Conservation (phyloP, 1,140 invertebrate genomes). For the Idris sp. region DNA sequence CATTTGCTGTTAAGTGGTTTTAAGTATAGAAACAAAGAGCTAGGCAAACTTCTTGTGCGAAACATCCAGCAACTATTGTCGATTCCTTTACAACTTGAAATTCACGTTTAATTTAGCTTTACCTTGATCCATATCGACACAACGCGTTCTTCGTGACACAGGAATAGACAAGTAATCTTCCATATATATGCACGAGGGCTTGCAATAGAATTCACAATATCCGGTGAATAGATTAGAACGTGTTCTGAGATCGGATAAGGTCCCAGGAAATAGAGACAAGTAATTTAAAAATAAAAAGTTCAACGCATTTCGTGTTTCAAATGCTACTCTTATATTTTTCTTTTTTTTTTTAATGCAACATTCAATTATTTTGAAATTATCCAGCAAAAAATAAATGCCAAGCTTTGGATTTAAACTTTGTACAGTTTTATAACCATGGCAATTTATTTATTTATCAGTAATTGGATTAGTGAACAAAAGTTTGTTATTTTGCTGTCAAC, state of each 20-base stretch:
- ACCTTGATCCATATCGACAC: constrained; percentile 46
- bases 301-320: constrained; percentile 16
- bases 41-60: too few species aligned
- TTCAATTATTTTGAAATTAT: too few species aligned
- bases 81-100: constrained; percentile 41
- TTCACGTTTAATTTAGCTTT: constrained; percentile 51
- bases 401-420: too few species aligned
- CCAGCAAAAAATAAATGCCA: not conserved
- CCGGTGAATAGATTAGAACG: constrained; percentile 63
- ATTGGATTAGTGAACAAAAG: too few species aligned
- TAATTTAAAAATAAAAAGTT: constrained; percentile 32
- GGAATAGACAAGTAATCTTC: constrained; percentile 58
- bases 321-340: constrained; percentile 7
- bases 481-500: too few species aligned
- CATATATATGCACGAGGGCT: constrained; percentile 47
- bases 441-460: too few species aligned
- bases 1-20: too few species aligned
- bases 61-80: constrained; percentile 3
- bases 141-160: constrained; percentile 39
- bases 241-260: constrained; percentile 54
- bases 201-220: constrained; percentile 64
- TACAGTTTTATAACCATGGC: too few species aligned
- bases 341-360: constrained; percentile 10
- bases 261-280: constrained; percentile 42
- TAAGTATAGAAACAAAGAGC: too few species aligned